These are phyloP conservation scores for Lepidocolaptes lacrymiger DNA, from an alignment of 2,797 vertebrate genomes.

Conservation along the genomic window DNA sequence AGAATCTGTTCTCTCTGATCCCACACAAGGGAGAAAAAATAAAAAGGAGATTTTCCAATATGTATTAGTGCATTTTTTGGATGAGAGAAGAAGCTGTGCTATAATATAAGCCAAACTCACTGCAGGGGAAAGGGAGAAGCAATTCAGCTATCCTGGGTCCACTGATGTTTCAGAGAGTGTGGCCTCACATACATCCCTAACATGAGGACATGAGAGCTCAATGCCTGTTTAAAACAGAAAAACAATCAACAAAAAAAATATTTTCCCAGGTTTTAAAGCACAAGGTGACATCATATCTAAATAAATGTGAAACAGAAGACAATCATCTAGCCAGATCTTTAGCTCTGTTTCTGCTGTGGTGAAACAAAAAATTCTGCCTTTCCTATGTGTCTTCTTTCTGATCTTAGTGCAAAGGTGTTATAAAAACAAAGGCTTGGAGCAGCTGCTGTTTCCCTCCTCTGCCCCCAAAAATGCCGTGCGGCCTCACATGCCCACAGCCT, in stretches of 20 bases:
- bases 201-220: not conserved
- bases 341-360: not conserved
- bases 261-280: constrained; percentile 18
- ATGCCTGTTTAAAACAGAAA: not conserved
- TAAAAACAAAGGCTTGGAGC: not conserved
- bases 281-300: not conserved
- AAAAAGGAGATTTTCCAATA: constrained; percentile 65
- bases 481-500: rapidly evolving
- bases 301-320: not conserved
- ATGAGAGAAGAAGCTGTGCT: constrained; percentile 52
- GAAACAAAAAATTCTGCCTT: not conserved
- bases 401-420: not conserved
- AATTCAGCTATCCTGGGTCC: not conserved
- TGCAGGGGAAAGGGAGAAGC: constrained; percentile 11
- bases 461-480: rapidly evolving
- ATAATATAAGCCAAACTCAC: constrained; percentile 35
- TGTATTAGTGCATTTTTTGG: constrained; percentile 49
- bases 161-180: not conserved
- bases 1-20: constrained; percentile 60
- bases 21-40: constrained; percentile 50
- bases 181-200: not conserved
- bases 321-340: not conserved
- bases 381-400: not conserved
- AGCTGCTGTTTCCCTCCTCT: not conserved
- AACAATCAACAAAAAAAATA: not conserved